Evolutionary conservation across 1,140 invertebrate species (phyloP).

Genomic region (Drosophila pandora): DNA sequence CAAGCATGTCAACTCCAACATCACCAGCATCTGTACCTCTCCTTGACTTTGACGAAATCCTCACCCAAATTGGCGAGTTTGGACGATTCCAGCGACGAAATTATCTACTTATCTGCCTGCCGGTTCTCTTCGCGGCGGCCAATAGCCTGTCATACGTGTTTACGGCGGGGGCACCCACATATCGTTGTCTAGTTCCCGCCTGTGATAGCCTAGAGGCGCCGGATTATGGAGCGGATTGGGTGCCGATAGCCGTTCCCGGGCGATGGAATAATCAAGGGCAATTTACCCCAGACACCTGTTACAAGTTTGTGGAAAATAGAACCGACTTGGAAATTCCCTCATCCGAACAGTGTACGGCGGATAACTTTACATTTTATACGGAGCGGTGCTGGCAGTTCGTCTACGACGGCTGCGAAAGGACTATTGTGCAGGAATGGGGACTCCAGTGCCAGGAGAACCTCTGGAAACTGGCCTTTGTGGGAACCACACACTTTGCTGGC

Average conservation of each 20-base stretch:
- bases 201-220: slow-evolving; percentile 83
- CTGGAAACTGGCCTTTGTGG: slow-evolving; percentile 87
- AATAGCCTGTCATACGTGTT: slow-evolving; percentile 87
- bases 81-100: slow-evolving; percentile 86
- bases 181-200: slow-evolving; percentile 85
- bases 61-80: slow-evolving; percentile 86
- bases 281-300: slow-evolving; percentile 68
- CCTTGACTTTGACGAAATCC: slow-evolving; percentile 82
- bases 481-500: slow-evolving; percentile 86
- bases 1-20: slow-evolving; percentile 2
- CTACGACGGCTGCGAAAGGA: slow-evolving; percentile 84
- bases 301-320: slow-evolving; percentile 49
- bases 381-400: slow-evolving; percentile 84
- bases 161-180: slow-evolving; percentile 85
- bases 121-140: slow-evolving; percentile 86
- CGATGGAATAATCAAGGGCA: slow-evolving; percentile 54
- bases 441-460: slow-evolving; percentile 86
- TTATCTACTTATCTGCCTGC: slow-evolving; percentile 86
- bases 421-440: slow-evolving; percentile 86
- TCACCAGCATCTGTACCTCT: slow-evolving; percentile 3
- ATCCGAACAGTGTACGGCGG: slow-evolving; percentile 60
- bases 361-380: slow-evolving; percentile 62
- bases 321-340: neutral
- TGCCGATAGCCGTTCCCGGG: slow-evolving; percentile 84
- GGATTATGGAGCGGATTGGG: slow-evolving; percentile 83